Percentiles rank a stretch among this genome's conserved stretches.
Conservation (phyloP, 2,113 vertebrate genomes). For the Eretmochelys imbricata region DNA sequence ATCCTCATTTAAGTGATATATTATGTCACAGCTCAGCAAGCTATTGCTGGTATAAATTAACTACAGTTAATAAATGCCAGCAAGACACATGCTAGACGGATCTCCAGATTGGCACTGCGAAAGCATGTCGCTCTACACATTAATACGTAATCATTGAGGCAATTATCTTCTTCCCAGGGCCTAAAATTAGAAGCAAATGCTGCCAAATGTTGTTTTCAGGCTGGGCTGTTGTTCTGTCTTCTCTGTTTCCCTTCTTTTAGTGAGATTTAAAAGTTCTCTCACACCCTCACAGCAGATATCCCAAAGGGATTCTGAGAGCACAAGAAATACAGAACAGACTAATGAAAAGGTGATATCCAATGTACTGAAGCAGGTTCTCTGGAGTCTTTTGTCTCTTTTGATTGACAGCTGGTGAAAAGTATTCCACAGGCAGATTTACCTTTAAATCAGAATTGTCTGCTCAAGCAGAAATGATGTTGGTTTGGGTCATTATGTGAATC, state of each 20-base stretch:
- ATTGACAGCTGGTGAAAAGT: constrained; percentile 1
- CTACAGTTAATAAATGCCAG: background rate
- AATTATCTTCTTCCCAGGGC: constrained; percentile 15
- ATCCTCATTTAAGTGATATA: fast-evolving
- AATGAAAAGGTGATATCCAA: constrained; percentile 11
- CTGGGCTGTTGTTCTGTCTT: background rate
- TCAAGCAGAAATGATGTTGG: background rate
- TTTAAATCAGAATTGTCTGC: constrained; percentile 12
- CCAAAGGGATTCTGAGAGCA: background rate
- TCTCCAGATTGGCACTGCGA: background rate
- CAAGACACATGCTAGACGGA: background rate
- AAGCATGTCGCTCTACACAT: background rate
- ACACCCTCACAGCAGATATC: background rate
- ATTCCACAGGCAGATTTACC: background rate
- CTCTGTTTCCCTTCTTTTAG: background rate
- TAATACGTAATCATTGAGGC: background rate
- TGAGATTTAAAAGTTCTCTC: background rate
- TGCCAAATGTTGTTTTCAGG: constrained; percentile 7
- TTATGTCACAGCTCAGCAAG: background rate
- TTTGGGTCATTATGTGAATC: background rate
- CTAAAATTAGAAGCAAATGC: constrained; percentile 37
- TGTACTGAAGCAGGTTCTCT: constrained; percentile 14
- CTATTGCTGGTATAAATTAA: background rate
- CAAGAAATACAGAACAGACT: constrained; percentile 21
- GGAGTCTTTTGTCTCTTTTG: background rate